Conservation (phyloP, 1,140 invertebrate genomes). For the Sycophaga agraensis region DNA sequence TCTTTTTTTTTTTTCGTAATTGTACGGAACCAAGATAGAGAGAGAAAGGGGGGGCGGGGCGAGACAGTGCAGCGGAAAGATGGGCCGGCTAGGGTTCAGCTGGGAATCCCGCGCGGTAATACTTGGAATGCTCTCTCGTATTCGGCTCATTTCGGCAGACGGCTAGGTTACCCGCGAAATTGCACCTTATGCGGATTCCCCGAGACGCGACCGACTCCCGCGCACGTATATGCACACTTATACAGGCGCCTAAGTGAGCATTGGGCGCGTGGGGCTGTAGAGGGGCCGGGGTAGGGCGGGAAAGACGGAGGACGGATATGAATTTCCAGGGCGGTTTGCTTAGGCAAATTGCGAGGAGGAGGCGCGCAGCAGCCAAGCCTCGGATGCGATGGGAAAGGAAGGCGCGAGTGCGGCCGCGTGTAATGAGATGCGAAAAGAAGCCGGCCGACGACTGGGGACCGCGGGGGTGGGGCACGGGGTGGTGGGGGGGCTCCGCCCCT, state of each 20-base stretch:
- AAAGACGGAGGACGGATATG: constrained; percentile 36
- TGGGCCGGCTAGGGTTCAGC: too few relatives aligned
- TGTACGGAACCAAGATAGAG: neutral
- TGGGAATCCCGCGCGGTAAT: too few relatives aligned
- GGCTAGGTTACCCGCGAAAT: constrained; percentile 7
- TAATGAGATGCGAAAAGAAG: constrained; percentile 24
- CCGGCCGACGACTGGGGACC: too few relatives aligned
- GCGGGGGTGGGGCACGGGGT: too few relatives aligned
- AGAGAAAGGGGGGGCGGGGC: neutral
- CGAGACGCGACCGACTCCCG: too few relatives aligned
- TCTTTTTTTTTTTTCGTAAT: too few relatives aligned
- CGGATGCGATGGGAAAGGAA: neutral
- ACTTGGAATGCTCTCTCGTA: constrained; percentile 12
- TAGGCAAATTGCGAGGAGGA: constrained; percentile 45
- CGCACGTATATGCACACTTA: too few relatives aligned
- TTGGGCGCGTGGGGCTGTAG: too few relatives aligned
- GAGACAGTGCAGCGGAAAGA: too few relatives aligned
- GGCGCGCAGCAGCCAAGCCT: constrained; percentile 11
- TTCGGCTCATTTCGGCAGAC: constrained; percentile 9
- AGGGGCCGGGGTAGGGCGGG: neutral
- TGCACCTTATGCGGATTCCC: too few relatives aligned
- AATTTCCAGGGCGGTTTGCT: constrained; percentile 47
- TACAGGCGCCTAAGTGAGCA: too few relatives aligned
- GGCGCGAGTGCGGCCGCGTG: neutral
- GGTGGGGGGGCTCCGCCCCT: too few relatives aligned